Percentiles rank a stretch among this genome's conserved stretches.
Evolutionary conservation across 23 tunicate species (phyloP).

Genomic region (Ascidia mentula): DNA sequence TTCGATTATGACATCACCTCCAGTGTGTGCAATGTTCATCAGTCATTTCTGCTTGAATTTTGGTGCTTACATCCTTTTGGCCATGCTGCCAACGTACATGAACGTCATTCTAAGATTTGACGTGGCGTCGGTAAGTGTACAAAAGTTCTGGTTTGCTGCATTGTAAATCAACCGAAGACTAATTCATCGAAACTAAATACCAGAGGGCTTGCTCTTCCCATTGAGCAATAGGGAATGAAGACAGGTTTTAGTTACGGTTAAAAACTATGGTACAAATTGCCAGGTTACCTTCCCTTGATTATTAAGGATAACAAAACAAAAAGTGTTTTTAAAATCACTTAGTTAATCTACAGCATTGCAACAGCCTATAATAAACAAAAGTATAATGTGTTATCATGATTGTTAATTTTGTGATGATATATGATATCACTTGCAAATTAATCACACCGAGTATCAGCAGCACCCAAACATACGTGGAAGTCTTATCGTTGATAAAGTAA

Average conservation of each 20-base stretch:
- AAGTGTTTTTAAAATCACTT: background rate
- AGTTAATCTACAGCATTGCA: background rate
- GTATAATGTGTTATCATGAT: background rate
- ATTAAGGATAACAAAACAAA: too few species aligned
- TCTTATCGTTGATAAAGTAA: background rate
- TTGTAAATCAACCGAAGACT: too few species aligned
- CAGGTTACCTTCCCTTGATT: too few species aligned
- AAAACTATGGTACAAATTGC: too few species aligned
- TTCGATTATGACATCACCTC: conserved; percentile 77
- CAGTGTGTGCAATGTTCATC: conserved; percentile 61
- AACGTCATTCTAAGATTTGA: conserved; percentile 62
- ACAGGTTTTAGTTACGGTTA: too few species aligned
- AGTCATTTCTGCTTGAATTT: conserved; percentile 88
- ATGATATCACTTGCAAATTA: too few species aligned
- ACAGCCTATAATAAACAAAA: background rate
- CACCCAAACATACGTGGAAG: too few species aligned
- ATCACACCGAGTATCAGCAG: too few species aligned
- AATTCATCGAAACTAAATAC: background rate
- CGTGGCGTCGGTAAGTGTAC: conserved; percentile 58
- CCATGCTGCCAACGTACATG: conserved; percentile 90
- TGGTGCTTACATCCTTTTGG: conserved; percentile 85
- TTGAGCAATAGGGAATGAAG: too few species aligned
- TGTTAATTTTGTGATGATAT: too few species aligned
- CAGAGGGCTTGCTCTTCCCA: too few species aligned
- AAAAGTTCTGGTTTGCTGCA: too few species aligned